These are phyloP conservation scores for Aleiodes sp. DNA, from an alignment of 1,140 invertebrate genomes.

Conservation along the genomic window DNA sequence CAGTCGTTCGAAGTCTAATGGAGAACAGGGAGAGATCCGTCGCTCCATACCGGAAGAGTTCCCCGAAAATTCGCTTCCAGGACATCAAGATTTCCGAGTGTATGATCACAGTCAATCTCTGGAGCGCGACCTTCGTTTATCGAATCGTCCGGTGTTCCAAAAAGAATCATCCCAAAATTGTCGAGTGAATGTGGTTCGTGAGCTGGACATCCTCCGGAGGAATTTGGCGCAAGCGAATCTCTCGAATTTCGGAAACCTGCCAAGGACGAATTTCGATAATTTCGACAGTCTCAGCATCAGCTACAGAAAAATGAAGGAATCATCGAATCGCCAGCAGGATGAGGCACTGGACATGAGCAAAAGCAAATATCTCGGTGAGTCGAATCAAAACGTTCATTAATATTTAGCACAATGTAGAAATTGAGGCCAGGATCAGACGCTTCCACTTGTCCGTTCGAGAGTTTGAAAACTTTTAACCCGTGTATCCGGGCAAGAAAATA, in stretches of 20 bases:
- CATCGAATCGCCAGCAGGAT: conserved; percentile 55
- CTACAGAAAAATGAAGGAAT: conserved; percentile 51
- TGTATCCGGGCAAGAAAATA: conserved; percentile 39
- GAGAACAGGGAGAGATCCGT: conserved; percentile 29
- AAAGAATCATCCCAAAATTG: conserved; percentile 48
- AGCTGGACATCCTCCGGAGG: conserved; percentile 53
- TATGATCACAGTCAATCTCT: conserved; percentile 26
- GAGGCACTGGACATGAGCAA: conserved; percentile 65
- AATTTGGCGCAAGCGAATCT: conserved; percentile 59
- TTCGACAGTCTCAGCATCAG: conserved; percentile 45
- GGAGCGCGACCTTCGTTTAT: conserved; percentile 33
- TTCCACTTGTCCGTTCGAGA: conserved; percentile 53
- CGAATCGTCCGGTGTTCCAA: conserved; percentile 32
- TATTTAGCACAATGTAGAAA: conserved; percentile 21
- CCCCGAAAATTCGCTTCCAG: neutral
- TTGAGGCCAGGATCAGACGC: conserved; percentile 45
- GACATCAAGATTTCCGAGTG: conserved; percentile 7
- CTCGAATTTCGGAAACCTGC: conserved; percentile 46
- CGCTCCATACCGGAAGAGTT: neutral
- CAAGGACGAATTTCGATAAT: conserved; percentile 48
- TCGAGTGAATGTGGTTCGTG: conserved; percentile 49
- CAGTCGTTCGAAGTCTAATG: conserved; percentile 47
- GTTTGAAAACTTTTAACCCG: conserved; percentile 57
- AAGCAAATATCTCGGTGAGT: conserved; percentile 61
- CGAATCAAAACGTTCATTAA: neutral